Evolutionary conservation across 2,888 invertebrate species (phyloP).

Genomic region (Lasioglossum leucozonium): DNA sequence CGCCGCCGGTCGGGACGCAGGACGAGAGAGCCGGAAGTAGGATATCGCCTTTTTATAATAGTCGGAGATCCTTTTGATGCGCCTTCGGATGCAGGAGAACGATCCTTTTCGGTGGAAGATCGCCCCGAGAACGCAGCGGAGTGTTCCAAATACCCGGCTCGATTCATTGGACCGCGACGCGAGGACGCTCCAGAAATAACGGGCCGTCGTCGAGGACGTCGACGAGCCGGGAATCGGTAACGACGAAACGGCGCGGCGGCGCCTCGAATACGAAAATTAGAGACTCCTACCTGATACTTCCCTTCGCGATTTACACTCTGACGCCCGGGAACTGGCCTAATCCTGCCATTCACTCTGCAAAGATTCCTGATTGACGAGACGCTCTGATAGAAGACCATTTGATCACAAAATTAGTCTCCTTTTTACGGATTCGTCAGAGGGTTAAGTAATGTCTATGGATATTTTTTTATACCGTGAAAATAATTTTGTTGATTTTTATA

Average conservation of each 20-base stretch:
- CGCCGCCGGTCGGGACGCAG: background rate
- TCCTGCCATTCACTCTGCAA: too few species aligned
- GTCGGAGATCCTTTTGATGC: background rate
- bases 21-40: background rate
- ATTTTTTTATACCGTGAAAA: too few species aligned
- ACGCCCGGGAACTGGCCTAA: too few species aligned
- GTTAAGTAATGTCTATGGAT: too few species aligned
- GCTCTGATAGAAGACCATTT: too few species aligned
- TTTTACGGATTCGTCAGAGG: too few species aligned
- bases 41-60: conserved; percentile 2
- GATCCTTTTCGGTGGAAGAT: conserved; percentile 2
- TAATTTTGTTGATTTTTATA: too few species aligned
- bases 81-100: background rate
- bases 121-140: conserved; percentile 15
- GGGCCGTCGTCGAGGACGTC: background rate
- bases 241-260: background rate
- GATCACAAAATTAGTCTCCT: too few species aligned
- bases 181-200: conserved; percentile 40
- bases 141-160: conserved; percentile 36
- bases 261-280: background rate
- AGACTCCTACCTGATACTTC: background rate
- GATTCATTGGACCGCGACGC: conserved; percentile 43
- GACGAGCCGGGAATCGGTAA: background rate
- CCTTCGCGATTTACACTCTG: background rate
- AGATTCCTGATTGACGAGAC: too few species aligned